These are phyloP conservation scores for Cephus sareptanus DNA, from an alignment of 2,888 invertebrate genomes.

Conservation along the genomic window DNA sequence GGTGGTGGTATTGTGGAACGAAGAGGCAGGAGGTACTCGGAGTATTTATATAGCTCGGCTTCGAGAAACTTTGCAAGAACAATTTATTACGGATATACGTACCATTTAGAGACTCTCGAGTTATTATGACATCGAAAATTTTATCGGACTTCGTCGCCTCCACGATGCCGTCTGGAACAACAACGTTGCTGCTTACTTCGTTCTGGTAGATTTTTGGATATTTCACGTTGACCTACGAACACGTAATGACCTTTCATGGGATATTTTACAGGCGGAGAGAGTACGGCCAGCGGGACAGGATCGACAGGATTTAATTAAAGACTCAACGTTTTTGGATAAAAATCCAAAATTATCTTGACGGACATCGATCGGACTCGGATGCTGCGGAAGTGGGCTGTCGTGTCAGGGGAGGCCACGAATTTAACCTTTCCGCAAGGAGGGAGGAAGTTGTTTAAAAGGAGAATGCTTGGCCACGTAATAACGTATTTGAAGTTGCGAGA, in stretches of 20 bases:
- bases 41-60: slow-evolving; percentile 54
- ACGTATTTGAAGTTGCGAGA: neutral
- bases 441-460: neutral
- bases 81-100: slow-evolving; percentile 60
- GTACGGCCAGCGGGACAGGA: neutral
- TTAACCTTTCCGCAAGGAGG: neutral
- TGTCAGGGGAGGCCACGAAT: neutral
- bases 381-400: neutral
- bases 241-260: neutral
- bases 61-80: slow-evolving; percentile 56
- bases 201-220: neutral
- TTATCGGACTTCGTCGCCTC: slow-evolving; percentile 41
- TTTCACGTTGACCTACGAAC: neutral
- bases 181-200: neutral
- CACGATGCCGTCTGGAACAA: neutral
- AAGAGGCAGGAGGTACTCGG: slow-evolving; percentile 27
- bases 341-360: neutral
- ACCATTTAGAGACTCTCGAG: slow-evolving; percentile 54
- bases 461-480: neutral
- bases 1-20: slow-evolving; percentile 11
- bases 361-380: neutral
- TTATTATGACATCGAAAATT: slow-evolving; percentile 57
- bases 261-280: neutral
- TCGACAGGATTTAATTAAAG: neutral
- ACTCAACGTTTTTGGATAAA: neutral